phyloP scores from a whole-genome alignment of 1,140 invertebrate genomes.

The Pogonognathellus flavescens region DNA sequence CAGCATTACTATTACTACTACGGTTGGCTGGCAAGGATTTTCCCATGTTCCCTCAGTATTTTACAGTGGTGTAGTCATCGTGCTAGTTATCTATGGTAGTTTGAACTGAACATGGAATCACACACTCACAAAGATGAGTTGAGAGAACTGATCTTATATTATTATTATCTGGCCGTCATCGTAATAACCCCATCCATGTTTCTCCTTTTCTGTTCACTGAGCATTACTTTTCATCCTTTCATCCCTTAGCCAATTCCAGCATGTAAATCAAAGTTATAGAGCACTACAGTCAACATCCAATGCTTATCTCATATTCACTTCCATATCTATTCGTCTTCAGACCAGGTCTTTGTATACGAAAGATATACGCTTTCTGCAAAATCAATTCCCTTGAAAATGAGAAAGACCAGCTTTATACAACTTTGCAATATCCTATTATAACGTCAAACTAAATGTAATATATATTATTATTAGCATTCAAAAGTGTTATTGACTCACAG shows the following conservation, averaged over 20 bases:
- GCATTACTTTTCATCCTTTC: slow-evolving; percentile 23
- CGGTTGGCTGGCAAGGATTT: not conserved
- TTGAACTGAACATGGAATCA: not conserved
- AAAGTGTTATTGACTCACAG: too few species aligned
- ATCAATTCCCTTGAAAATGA: too few species aligned
- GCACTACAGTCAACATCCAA: not conserved
- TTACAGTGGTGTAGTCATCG: not conserved
- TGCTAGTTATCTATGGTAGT: too few species aligned
- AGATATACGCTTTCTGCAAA: too few species aligned
- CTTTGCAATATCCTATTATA: too few species aligned
- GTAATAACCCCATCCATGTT: not conserved
- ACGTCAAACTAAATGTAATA: too few species aligned
- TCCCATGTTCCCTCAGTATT: not conserved
- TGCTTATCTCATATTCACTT: too few species aligned
- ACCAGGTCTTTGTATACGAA: not conserved
- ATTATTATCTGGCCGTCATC: slow-evolving; percentile 24
- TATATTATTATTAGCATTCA: too few species aligned
- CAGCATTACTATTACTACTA: not conserved
- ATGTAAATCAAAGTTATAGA: slow-evolving; percentile 29
- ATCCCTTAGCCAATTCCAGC: slow-evolving; percentile 43
- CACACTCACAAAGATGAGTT: slow-evolving; percentile 1
- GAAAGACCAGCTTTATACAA: too few species aligned
- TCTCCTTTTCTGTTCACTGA: slow-evolving; percentile 34
- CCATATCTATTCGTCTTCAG: too few species aligned
- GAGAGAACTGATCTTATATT: not conserved